phyloP scores from a whole-genome alignment of 2,888 invertebrate species.

The Drosophila rellima region DNA sequence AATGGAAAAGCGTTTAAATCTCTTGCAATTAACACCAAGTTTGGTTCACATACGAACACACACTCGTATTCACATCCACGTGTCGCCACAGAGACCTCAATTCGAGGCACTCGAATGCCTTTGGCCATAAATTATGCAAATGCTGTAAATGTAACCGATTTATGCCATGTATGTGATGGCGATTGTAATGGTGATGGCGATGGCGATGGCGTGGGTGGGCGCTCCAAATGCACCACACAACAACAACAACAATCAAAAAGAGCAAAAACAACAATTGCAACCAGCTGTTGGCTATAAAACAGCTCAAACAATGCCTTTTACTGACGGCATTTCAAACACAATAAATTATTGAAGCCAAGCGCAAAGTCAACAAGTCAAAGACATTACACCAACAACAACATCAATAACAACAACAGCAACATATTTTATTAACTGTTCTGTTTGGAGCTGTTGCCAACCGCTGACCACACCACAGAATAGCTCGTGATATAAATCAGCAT shows the following conservation, averaged over 20 bases:
- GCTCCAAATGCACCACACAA: constrained; percentile 49
- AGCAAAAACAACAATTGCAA: constrained; percentile 20
- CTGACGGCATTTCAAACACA: constrained; percentile 71
- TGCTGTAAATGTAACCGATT: constrained; percentile 16
- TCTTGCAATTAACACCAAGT: constrained; percentile 46
- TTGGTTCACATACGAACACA: background rate
- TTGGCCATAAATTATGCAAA: constrained; percentile 58
- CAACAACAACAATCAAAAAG: constrained; percentile 10
- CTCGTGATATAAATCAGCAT: constrained; percentile 72
- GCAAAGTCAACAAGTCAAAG: constrained; percentile 76
- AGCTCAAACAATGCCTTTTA: constrained; percentile 74
- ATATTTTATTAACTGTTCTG: constrained; percentile 33
- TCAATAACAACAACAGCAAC: constrained; percentile 15
- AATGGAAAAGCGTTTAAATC: constrained; percentile 53
- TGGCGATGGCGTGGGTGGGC: constrained; percentile 59
- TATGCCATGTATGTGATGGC: constrained; percentile 8
- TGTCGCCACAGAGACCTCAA: constrained; percentile 36
- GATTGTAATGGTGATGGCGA: background rate
- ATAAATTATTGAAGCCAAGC: constrained; percentile 77
- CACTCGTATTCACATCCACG: constrained; percentile 27
- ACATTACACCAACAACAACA: constrained; percentile 59
- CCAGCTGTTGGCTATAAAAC: constrained; percentile 71
- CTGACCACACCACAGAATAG: constrained; percentile 30
- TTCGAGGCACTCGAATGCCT: constrained; percentile 22
- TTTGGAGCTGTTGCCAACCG: constrained; percentile 55